Base-by-base conservation (phyloP, 2,888 invertebrate species). In the Ecliptopera silaceata region DNA sequence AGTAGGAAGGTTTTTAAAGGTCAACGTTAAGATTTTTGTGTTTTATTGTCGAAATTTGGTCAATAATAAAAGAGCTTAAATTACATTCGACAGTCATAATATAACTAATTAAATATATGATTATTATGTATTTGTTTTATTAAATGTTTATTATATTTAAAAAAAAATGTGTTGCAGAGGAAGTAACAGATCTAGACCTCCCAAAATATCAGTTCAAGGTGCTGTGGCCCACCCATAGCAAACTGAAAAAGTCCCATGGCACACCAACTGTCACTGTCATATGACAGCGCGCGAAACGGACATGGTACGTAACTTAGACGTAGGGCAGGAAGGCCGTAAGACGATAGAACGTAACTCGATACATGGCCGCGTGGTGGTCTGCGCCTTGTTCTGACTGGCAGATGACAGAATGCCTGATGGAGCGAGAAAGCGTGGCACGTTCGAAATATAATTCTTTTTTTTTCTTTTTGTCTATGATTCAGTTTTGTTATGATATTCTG, bases 401-500 rank as follows among this genome's bases (percentile, higher is more conserved):
- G 77, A 82, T 89, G 86, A 84, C 84, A 80, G 84, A 82, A 91
- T 88, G 90, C 88, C 88, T 87, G 87, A 88, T 90, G 82, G 89
- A 90, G 85, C 90, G 90, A 81, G 87, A 88, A 91, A 88, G 87
- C 83, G 88, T 82, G 86, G 80, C 84, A 82, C 84, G 86, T 83
- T 82, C 85, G 78, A 79, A 79, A 79, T 75, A 75, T 74, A 55
- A 70, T 68, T 74, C 73, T 73, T 77, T 76, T 74, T 73, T 77
- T 76, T 75, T 8, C 36, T 13, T 72, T 68, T 75, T 71, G 63
- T 77, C 79, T 82, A 80, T 77, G 75, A 70, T 68, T 64, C 22
- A 41, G 12, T 41, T 20, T 41, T 26, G 22, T 22, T 41, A 47
- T 53, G 59, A 44, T 53, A 51, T 58, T 56, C 61, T 42, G 26